Evolutionary conservation across 2,113 vertebrate species (phyloP), one percentile per base, ranked within the genome.

Genomic region (Eurystomus gularis): DNA sequence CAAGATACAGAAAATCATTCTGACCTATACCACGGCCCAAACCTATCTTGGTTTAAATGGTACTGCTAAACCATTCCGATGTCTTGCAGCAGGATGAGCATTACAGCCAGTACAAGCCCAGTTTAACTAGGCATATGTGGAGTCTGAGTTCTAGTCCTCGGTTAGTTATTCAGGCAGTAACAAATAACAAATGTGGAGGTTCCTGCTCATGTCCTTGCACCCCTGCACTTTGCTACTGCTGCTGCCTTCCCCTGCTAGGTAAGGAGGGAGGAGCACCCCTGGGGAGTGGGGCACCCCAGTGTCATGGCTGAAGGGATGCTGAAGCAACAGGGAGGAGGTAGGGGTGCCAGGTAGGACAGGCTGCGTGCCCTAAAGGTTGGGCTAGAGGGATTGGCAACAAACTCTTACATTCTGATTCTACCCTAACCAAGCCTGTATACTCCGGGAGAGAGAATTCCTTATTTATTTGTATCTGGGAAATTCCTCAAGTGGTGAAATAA

Each of bases 401-500:
- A 11, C 11, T 51, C 79, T 79, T 55, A 40, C 44, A 4, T 69
- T 86, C 62, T 76, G 13, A n/a, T 91, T 90, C 35, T 49, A 28
- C 20, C 11, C 20, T 76, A 76, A 76, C 13, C 31, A 28, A 69
- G 24, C 15, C 57, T 51, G 3, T 55, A 3, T 73, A 23, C 12
- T 11, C 49, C 62, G 6, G 40, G 23, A 82, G n/a, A 46, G 11
- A 20, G 1, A 57, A 72, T 55, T 84, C 11, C 35, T 86, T 44
- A 35, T 62, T 94, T 91, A 58, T 65, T 77, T 70, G 6, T 71
- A 24, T n/a, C 29, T 92, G 60, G 31, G 83, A 90, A 55, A 88
- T 73, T 51, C 31, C 12, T 35, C 76, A 70, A 17, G 37, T 70
- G 40, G 29, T 65, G 42, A 83, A 93, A 46, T 72, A 66, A 80